phyloP scores from a whole-genome alignment of 92 coral and sea anemone species.

The Porites lobata region DNA sequence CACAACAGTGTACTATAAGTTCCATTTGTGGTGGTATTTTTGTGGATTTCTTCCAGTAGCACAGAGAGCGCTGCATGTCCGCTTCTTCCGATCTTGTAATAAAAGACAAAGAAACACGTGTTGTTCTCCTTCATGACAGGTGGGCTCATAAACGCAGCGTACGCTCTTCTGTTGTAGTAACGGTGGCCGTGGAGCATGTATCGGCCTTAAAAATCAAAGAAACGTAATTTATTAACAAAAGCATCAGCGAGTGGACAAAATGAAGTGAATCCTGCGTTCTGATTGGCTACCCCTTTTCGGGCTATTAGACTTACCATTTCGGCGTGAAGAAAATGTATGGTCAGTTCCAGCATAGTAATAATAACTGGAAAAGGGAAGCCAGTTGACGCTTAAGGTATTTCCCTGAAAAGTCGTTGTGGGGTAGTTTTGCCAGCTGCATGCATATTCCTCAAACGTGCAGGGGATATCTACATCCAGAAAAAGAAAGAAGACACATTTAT shows the following conservation, averaged over 20 bases:
- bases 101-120: constrained; percentile 26
- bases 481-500: neutral
- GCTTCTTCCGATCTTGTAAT: neutral
- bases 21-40: neutral
- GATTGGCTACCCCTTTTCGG: neutral
- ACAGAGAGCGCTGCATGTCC: constrained; percentile 4
- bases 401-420: constrained; percentile 5
- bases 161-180: neutral
- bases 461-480: neutral
- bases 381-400: neutral
- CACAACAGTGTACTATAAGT: neutral
- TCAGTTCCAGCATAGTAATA: constrained; percentile 1
- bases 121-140: constrained; percentile 20
- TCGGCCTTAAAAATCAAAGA: neutral
- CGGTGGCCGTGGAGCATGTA: constrained; percentile 3
- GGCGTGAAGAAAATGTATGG: constrained; percentile 20
- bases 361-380: neutral
- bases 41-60: constrained; percentile 1
- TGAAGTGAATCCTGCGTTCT: neutral
- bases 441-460: constrained; percentile 4
- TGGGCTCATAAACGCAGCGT: constrained; percentile 24
- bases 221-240: neutral
- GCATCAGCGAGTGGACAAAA: neutral
- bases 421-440: constrained; percentile 24
- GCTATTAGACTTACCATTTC: neutral